Base-by-base conservation (phyloP, 2,888 invertebrate genomes). In the Bruchidius siliquastri region DNA sequence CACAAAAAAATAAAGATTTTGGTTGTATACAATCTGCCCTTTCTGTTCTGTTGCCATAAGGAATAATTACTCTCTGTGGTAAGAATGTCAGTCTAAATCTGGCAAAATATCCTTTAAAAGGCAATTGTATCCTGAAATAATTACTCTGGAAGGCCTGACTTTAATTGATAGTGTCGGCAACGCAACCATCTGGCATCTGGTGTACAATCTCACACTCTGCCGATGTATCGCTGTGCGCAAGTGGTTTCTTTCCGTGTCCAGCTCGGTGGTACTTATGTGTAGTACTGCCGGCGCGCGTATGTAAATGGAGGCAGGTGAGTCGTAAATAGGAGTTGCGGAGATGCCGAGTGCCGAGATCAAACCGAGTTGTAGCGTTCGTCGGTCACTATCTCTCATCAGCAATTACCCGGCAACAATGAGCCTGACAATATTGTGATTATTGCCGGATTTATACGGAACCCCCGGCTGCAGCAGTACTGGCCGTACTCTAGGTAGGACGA, bases 351-450 rank as follows among this genome's bases (percentile, higher is more conserved):
- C 18, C 49, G 49, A 49, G 49, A 49, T 49, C 49, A 13, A 49
- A 49, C 49, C 49, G 49, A 49, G 49, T 49, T 49, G 49, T 13
- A 13, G 13, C 18, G 72, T 68, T 68, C 21, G 72, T 69, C 72
- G 66, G 69, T 69, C 69, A 66, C 32, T 73, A 73, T 73, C 73
- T 73, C 70, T 71, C 73, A 73, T 73, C 73, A 73, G 73, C 70
- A 73, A 73, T 73, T 73, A 73, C 71, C 70, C 71, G 22, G 66
- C 73, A 73, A 73, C 71, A 67, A 70, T 72, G 68, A 72, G 67
- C 73, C 70, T 73, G 73, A 73, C 73, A 73, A 73, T 73, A 73
- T 70, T 20, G 70, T 73, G 70, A 73, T 73, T 70, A 73, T 71
- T 70, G 70, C 26, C 21, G 69, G 26, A 70, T 67, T 73, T 73